These are phyloP conservation scores for Diadegma fenestrale DNA, from an alignment of 2,888 invertebrate genomes.

Conservation along the genomic window DNA sequence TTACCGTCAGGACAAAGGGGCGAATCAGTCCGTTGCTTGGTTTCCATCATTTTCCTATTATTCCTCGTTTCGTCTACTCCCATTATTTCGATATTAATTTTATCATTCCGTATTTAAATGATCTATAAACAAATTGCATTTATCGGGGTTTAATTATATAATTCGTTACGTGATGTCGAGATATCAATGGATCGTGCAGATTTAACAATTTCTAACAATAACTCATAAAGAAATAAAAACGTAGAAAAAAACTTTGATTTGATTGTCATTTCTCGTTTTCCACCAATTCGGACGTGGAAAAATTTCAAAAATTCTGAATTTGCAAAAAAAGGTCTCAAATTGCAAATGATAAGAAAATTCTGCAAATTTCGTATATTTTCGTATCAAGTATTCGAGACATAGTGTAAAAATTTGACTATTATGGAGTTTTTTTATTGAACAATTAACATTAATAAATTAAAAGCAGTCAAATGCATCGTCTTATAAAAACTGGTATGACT, in stretches of 20 bases:
- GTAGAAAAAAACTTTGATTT: no score
- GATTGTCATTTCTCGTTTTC: no score
- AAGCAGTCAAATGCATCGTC: no score
- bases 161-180: background rate
- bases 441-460: no score
- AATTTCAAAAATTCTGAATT: background rate
- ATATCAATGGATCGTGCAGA: background rate
- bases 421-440: no score
- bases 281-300: no score
- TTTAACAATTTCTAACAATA: background rate
- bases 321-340: no score
- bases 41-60: background rate
- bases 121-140: background rate
- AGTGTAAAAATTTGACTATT: no score
- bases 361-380: no score
- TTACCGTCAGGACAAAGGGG: background rate
- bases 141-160: background rate
- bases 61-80: background rate
- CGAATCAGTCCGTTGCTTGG: background rate
- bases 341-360: no score
- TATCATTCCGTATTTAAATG: background rate
- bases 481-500: no score
- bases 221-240: background rate
- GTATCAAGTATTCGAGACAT: no score
- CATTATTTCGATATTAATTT: background rate